These are phyloP conservation scores for Microchirus variegatus DNA, from an alignment of 2,797 vertebrate species.

Conservation along the genomic window DNA sequence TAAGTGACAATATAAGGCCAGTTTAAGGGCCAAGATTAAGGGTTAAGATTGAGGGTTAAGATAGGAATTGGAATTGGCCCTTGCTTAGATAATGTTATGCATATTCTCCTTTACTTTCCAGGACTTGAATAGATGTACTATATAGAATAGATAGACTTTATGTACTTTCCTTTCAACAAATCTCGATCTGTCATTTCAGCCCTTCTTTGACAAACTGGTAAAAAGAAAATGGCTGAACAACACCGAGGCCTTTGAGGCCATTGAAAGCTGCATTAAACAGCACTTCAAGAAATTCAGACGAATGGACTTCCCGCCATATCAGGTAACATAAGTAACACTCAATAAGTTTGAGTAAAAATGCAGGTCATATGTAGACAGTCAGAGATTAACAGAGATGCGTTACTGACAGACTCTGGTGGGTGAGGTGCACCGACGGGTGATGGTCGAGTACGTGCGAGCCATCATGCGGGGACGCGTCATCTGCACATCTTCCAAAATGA, in stretches of 20 bases:
- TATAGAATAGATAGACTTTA: neutral
- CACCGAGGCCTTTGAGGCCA: slow-evolving; percentile 87
- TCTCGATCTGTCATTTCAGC: slow-evolving; percentile 70
- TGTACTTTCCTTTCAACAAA: slow-evolving; percentile 5
- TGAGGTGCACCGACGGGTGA: slow-evolving; percentile 88
- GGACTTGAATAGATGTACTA: neutral
- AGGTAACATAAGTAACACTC: slow-evolving; percentile 73
- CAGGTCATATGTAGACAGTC: neutral
- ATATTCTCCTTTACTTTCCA: too few species aligned
- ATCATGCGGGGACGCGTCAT: slow-evolving; percentile 88
- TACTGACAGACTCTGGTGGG: slow-evolving; percentile 84
- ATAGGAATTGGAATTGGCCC: too few species aligned
- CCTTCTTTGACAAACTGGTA: slow-evolving; percentile 90
- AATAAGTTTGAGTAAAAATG: neutral
- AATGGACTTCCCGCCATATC: slow-evolving; percentile 90
- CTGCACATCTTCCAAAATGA: slow-evolving; percentile 89
- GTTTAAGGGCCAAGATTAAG: too few species aligned
- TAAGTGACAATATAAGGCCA: too few species aligned
- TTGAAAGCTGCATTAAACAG: slow-evolving; percentile 84
- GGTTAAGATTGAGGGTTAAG: too few species aligned
- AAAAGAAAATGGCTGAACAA: slow-evolving; percentile 90
- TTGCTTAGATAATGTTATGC: too few species aligned
- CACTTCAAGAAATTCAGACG: slow-evolving; percentile 87
- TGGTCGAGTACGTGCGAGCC: slow-evolving; percentile 89
- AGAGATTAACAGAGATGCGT: slow-evolving; percentile 5